Conservation (phyloP, 2,113 vertebrate species). For the Semnornis frantzii region DNA sequence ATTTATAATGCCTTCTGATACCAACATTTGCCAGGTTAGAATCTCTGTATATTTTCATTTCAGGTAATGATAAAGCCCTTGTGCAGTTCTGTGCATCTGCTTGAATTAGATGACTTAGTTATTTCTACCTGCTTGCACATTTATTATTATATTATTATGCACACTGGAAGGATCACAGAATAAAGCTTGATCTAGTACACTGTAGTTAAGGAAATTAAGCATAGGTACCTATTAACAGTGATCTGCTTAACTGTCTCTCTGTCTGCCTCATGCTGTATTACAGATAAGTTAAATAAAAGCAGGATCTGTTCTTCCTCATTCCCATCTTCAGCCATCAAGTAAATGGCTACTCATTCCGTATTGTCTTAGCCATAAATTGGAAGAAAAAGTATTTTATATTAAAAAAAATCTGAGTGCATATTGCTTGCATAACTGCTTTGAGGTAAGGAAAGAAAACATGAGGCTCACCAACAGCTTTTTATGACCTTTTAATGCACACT, state of each 20-base stretch:
- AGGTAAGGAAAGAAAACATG: slow-evolving; percentile 16
- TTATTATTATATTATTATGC: slow-evolving; percentile 14
- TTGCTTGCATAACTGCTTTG: slow-evolving; percentile 46
- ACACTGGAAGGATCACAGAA: slow-evolving; percentile 23
- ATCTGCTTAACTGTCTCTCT: slow-evolving; percentile 19
- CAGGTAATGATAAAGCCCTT: slow-evolving; percentile 23
- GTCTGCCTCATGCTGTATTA: background rate
- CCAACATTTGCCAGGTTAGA: slow-evolving; percentile 50
- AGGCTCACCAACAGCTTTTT: slow-evolving; percentile 41
- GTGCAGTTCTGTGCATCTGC: slow-evolving; percentile 13
- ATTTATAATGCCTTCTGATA: slow-evolving; percentile 69
- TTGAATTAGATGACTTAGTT: slow-evolving; percentile 35
- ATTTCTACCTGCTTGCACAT: background rate
- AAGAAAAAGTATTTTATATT: slow-evolving; percentile 66
- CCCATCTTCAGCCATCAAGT: slow-evolving; percentile 34
- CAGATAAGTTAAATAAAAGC: slow-evolving; percentile 44
- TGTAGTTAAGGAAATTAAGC: slow-evolving; percentile 46
- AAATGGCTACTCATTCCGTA: slow-evolving; percentile 44
- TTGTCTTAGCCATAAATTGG: slow-evolving; percentile 39
- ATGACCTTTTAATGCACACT: slow-evolving; percentile 52
- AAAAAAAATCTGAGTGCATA: slow-evolving; percentile 63
- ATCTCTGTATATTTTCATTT: slow-evolving; percentile 44
- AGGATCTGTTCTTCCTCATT: slow-evolving; percentile 12
- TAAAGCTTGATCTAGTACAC: background rate
- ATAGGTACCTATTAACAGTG: slow-evolving; percentile 1